Evolutionary conservation across 2,888 invertebrate genomes (phyloP), one percentile per base, ranked within the genome.

Genomic region (Cacoxenus indagator): DNA sequence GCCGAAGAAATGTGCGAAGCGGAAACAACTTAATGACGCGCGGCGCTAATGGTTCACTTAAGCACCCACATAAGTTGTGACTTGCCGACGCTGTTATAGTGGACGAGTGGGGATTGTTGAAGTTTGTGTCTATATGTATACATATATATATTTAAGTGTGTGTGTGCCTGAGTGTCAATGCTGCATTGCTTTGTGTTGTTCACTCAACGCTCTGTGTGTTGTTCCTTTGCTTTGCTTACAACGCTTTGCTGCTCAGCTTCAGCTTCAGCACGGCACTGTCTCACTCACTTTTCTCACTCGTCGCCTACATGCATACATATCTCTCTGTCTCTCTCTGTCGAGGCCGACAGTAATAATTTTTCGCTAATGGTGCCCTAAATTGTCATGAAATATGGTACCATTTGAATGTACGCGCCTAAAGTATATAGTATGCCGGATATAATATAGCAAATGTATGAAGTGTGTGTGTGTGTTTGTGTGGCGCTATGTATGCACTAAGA

Each of bases 281-380:
- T n/a, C n/a, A n/a, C n/a, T n/a, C n/a, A n/a, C n/a, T n/a, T n/a
- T n/a, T n/a, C n/a, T n/a, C n/a, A n/a, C n/a, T n/a, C n/a, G n/a
- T n/a, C n/a, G n/a, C n/a, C n/a, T n/a, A n/a, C n/a, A n/a, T n/a
- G n/a, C n/a, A n/a, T n/a, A n/a, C n/a, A n/a, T n/a, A n/a, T n/a
- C 65, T 43, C 65, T 26, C 11, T 29, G 1, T 14, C 48, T 17
- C 62, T 43, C 31, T 26, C 45, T 27, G 57, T 37, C 57, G 75
- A 69, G 72, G 75, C 75, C 55, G 46, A 75, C 70, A 76, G 78
- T 81, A 81, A 82, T 82, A 82, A 81, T 83, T 83, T 82, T 75
- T 78, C 84, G 81, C 80, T 82, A 82, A 82, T 82, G 82, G 82
- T 82, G 82, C 82, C 78, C 84, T 83, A 83, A 80, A 83, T 82